Evolutionary conservation across 64 coral and sea anemone species (phyloP).

Genomic region (Actinia equina): DNA sequence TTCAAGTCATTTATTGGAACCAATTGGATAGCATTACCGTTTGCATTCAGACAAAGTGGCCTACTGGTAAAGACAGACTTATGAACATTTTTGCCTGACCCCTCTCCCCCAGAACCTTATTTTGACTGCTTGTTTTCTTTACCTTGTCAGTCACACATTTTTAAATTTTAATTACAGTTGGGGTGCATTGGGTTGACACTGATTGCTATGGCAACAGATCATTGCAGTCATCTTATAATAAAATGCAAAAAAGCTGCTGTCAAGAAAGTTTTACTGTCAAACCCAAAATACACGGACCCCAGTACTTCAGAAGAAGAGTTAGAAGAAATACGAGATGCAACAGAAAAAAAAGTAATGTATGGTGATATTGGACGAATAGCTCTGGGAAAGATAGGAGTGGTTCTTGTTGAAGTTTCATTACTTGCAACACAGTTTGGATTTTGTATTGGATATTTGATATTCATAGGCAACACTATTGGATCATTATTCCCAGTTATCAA

Average conservation of each 20-base stretch:
- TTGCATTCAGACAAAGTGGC: slow-evolving; percentile 99
- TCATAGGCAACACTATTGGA: slow-evolving; percentile 75
- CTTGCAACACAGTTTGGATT: slow-evolving; percentile 71
- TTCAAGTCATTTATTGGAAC: slow-evolving; percentile 98
- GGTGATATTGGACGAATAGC: slow-evolving; percentile 78
- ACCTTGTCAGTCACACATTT: neutral
- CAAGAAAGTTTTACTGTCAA: slow-evolving; percentile 48
- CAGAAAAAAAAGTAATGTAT: slow-evolving; percentile 77
- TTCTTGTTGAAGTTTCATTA: slow-evolving; percentile 70
- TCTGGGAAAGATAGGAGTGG: slow-evolving; percentile 62
- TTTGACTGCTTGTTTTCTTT: neutral
- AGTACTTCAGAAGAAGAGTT: slow-evolving; percentile 34
- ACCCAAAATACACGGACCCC: slow-evolving; percentile 42
- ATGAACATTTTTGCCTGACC: neutral
- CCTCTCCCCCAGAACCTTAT: neutral
- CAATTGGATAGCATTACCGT: slow-evolving; percentile 86
- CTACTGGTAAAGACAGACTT: slow-evolving; percentile 47
- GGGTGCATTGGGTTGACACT: slow-evolving; percentile 58
- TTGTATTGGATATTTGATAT: slow-evolving; percentile 91
- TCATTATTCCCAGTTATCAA: slow-evolving; percentile 48
- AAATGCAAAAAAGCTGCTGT: slow-evolving; percentile 91
- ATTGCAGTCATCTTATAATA: slow-evolving; percentile 83
- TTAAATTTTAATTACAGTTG: slow-evolving; percentile 33
- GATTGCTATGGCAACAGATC: slow-evolving; percentile 69
- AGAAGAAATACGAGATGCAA: slow-evolving; percentile 44